Evolutionary conservation across 2,888 invertebrate genomes (phyloP).

Genomic region (Liopterus haemorrhoidalis): DNA sequence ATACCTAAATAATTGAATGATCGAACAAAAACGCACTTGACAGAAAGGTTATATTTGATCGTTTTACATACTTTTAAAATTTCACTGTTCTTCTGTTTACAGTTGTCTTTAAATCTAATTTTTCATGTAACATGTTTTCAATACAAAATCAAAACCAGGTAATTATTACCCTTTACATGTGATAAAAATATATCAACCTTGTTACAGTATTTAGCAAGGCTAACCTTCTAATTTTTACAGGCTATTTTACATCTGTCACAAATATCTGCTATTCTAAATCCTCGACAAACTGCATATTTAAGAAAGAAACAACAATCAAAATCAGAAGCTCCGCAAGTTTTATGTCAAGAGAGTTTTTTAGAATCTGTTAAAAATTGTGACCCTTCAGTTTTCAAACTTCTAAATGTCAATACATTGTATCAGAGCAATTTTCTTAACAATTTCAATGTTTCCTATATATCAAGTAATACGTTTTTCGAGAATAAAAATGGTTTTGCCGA

Average conservation of each 20-base stretch:
- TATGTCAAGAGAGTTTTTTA: conserved; percentile 46
- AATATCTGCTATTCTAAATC: conserved; percentile 44
- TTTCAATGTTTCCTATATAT: conserved; percentile 43
- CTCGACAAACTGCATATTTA: conserved; percentile 42
- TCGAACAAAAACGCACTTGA: too few species aligned
- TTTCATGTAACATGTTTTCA: conserved; percentile 43
- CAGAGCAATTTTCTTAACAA: conserved; percentile 40
- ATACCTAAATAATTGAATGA: too few species aligned
- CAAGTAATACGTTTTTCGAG: conserved; percentile 45
- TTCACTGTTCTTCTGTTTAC: conserved; percentile 6
- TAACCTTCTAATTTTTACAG: conserved; percentile 33
- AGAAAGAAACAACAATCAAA: conserved; percentile 38
- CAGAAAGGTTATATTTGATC: conserved; percentile 22
- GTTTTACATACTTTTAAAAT: conserved; percentile 15
- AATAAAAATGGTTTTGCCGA: conserved; percentile 46
- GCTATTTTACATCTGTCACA: conserved; percentile 45
- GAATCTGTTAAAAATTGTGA: conserved; percentile 45
- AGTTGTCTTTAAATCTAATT: conserved; percentile 10
- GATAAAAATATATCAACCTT: conserved; percentile 11
- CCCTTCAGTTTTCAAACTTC: conserved; percentile 40
- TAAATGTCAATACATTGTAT: conserved; percentile 38
- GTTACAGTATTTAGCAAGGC: conserved; percentile 7
- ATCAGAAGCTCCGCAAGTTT: conserved; percentile 36
- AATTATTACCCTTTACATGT: conserved; percentile 25
- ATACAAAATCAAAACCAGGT: conserved; percentile 50